Base-by-base conservation (phyloP, 2,113 vertebrate genomes). In the Oncorhynchus nerka region DNA sequence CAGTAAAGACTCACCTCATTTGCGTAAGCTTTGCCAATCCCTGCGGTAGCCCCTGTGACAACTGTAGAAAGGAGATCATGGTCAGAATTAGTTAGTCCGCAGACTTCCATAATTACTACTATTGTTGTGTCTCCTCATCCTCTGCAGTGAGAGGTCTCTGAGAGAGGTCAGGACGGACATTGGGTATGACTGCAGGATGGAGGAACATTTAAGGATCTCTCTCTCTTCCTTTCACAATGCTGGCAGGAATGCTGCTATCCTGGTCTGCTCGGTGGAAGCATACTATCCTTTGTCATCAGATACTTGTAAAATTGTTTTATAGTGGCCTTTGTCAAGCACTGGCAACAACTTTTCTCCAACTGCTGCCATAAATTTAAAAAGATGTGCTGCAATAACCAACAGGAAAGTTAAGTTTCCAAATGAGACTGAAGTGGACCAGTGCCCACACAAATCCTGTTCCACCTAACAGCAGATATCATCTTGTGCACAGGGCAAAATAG, bases 11-110 rank as follows among this genome's bases (percentile, higher is more conserved):
- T 93, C 80, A 95, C 94, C 93, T 96, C 93, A 0, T 70, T 65
- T 20, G 94, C 93, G 11, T 94, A 96, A 22, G 93, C 93, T 83
- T 80, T 94, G 48, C 95, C 94, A 16, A 95, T 95, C 7, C 94
- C 94, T 32, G 88, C 86, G 1, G 94, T 94, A 28, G 94, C 92
- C 30, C 95, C 94, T 1, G 95, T 95, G 16, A 95, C 91, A 85
- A 95, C 94, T 95, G 75, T 19, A 71, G 12, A 51, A 78, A 71
- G 20, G 11, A 81, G 3, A 83, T 34, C 71, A 49, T 24, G 76
- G 8, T 28, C 39, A 45, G 51, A 55, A 55, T 55, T 5, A 55
- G 3, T 15, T 55, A 45, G 39, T 3, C 39, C 0, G 39, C 39
- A 45, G 9, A 45, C 39, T 45, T 45, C 4, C 5, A 55, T 55